phyloP scores from a whole-genome alignment of 2,888 invertebrate genomes.

The Drosophila ezoana region DNA sequence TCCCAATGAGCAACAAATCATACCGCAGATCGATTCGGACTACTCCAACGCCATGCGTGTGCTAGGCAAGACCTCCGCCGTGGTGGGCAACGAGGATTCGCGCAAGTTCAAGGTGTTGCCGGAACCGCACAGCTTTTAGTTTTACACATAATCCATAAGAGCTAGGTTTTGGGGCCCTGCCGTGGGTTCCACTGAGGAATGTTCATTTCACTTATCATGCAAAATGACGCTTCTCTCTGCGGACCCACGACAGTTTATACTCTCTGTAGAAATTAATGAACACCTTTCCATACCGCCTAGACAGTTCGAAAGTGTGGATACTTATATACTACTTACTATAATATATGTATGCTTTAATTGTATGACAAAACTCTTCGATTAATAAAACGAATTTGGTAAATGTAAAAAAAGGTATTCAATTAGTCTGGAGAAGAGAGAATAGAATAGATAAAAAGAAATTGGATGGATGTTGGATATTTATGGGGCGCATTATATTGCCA shows the following conservation, averaged over 20 bases:
- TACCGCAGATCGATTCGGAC: conserved; percentile 85
- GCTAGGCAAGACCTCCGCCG: conserved; percentile 82
- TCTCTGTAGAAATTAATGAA: conserved; percentile 40
- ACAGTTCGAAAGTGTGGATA: conserved; percentile 45
- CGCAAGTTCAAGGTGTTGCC: conserved; percentile 61
- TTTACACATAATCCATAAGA: neutral
- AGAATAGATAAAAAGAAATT: too few relatives aligned
- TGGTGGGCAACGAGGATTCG: conserved; percentile 69
- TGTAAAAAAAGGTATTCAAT: conserved; percentile 6
- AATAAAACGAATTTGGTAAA: conserved; percentile 72
- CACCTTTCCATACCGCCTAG: conserved; percentile 34
- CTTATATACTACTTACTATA: conserved; percentile 39
- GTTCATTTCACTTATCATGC: conserved; percentile 53
- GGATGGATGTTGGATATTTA: neutral
- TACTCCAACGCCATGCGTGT: conserved; percentile 85
- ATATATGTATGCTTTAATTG: conserved; percentile 78
- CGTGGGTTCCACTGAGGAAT: conserved; percentile 74
- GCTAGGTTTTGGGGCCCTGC: conserved; percentile 17
- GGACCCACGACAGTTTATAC: conserved; percentile 46
- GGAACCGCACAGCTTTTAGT: conserved; percentile 49
- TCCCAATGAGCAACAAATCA: conserved; percentile 84
- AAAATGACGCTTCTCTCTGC: conserved; percentile 75
- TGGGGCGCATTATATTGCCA: too few relatives aligned
- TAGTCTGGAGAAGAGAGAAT: too few relatives aligned
- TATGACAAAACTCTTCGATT: conserved; percentile 72